Conservation (phyloP, 2,113 vertebrate species). For the Coreoperca whiteheadi region DNA sequence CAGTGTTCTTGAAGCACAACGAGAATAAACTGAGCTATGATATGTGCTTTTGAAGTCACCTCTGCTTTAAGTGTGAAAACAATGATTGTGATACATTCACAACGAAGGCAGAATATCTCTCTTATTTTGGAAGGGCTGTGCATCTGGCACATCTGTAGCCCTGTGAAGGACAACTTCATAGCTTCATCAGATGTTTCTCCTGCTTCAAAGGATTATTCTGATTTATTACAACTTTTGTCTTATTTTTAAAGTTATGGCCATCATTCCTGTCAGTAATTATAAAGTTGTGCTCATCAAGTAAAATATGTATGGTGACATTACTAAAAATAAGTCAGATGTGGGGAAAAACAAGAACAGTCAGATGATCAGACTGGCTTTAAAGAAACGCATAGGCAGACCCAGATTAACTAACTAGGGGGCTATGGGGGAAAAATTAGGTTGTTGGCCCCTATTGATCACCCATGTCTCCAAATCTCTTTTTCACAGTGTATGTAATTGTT, state of each 20-base stretch:
- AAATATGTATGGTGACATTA: background rate
- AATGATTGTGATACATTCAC: background rate
- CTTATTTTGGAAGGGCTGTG: constrained; percentile 8
- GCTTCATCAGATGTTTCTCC: constrained; percentile 6
- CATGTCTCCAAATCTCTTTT: background rate
- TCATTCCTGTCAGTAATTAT: constrained; percentile 21
- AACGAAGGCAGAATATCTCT: background rate
- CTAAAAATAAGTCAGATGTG: background rate
- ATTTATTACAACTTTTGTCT: constrained; percentile 2
- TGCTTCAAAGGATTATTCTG: background rate
- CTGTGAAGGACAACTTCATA: constrained; percentile 20
- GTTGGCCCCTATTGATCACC: background rate
- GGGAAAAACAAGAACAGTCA: background rate
- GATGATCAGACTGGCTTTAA: background rate
- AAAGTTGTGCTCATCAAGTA: background rate
- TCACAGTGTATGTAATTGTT: background rate
- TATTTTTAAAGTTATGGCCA: constrained; percentile 2
- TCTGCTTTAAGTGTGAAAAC: constrained; percentile 17
- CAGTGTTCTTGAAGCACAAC: constrained; percentile 49
- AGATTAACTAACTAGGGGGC: background rate
- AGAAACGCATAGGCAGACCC: background rate
- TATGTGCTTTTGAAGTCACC: constrained; percentile 51
- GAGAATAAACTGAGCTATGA: constrained; percentile 58
- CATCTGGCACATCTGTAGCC: constrained; percentile 33
- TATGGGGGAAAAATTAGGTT: background rate